A percentile compares a stretch with the other conserved stretches of the same genome.
Conservation (phyloP, 2,797 vertebrate genomes). For the Diplodus puntazzo region DNA sequence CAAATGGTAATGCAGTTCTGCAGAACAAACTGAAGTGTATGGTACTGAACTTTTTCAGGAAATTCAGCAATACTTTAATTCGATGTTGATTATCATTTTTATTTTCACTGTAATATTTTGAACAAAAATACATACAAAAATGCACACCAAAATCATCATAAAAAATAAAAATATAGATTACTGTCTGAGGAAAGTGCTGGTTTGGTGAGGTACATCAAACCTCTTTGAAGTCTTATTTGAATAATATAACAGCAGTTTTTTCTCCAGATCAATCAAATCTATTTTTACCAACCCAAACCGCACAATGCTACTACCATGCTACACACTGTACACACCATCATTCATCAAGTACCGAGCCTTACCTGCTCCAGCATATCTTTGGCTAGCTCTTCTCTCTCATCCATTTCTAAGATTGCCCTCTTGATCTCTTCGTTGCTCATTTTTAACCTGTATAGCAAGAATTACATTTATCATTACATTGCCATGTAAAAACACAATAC, state of each 20-base stretch:
- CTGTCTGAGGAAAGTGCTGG: neutral
- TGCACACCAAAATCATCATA: neutral
- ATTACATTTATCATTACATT: neutral
- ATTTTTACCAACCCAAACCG: neutral
- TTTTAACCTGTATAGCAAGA: constrained; percentile 88
- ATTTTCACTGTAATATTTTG: neutral
- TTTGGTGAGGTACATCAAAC: neutral
- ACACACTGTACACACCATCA: neutral
- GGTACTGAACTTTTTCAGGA: neutral
- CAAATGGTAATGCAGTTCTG: neutral
- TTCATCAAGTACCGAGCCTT: constrained; percentile 4
- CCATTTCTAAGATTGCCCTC: constrained; percentile 95
- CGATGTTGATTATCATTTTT: neutral
- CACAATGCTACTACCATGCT: neutral
- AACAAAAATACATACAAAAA: neutral
- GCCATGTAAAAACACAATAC: constrained; percentile 5
- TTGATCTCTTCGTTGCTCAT: constrained; percentile 97
- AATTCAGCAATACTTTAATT: neutral
- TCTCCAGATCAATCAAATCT: neutral
- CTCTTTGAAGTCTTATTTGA: neutral
- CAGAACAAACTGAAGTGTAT: neutral
- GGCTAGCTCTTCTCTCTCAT: constrained; percentile 95
- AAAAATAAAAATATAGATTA: too few relatives aligned
- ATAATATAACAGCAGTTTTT: neutral
- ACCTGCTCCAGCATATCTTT: constrained; percentile 99